phyloP scores from a whole-genome alignment of 2,797 vertebrate species.

The Falco berigora region DNA sequence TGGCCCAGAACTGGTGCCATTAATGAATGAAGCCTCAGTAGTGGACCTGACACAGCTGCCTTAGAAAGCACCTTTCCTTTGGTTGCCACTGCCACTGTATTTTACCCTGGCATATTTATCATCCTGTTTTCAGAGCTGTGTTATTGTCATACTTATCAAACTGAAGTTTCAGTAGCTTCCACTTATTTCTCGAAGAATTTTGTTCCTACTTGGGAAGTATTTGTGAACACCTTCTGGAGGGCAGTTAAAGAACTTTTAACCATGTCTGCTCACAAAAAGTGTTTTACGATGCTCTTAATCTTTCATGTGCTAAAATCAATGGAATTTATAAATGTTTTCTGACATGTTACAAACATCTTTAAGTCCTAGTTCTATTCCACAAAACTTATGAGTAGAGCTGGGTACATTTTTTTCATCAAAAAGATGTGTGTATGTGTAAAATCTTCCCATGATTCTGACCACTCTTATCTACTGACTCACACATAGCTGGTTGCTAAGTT shows the following conservation, averaged over 20 bases:
- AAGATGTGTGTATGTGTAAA: background rate
- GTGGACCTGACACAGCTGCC: background rate
- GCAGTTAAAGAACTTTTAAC: background rate
- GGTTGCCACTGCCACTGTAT: background rate
- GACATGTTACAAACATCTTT: background rate
- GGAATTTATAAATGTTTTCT: background rate
- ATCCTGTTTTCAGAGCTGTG: background rate
- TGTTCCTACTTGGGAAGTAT: background rate
- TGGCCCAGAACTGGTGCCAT: background rate
- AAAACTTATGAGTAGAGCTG: background rate
- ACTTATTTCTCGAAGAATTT: background rate
- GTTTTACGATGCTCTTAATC: background rate
- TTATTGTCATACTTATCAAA: background rate
- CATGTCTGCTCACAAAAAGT: background rate
- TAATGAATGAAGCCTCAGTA: background rate
- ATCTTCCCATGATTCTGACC: background rate
- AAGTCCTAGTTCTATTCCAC: background rate
- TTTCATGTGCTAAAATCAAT: background rate
- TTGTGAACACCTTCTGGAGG: background rate
- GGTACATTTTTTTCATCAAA: background rate
- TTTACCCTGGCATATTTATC: background rate
- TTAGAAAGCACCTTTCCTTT: background rate
- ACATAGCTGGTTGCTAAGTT: background rate
- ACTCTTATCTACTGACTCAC: background rate
- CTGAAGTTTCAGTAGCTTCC: background rate